Conservation (phyloP, 1,140 invertebrate genomes). For the Penaeus chinensis region DNA sequence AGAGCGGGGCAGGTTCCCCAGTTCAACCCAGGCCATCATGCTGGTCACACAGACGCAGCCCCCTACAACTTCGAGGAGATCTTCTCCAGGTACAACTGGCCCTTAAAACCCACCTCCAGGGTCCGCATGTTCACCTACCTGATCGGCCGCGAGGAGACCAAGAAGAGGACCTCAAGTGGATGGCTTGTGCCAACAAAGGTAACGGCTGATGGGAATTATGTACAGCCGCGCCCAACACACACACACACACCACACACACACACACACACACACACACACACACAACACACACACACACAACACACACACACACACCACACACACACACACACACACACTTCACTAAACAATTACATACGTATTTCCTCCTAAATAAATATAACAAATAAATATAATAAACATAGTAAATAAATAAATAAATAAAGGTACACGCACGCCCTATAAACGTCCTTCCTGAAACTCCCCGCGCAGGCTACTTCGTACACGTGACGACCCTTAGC, state of each 20-base stretch:
- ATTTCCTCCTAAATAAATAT: too few species aligned
- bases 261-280: too few species aligned
- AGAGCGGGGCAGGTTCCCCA: slow-evolving; percentile 78
- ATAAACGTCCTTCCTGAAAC: not conserved
- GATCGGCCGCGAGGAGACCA: slow-evolving; percentile 93
- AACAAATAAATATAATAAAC: too few species aligned
- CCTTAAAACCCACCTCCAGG: slow-evolving; percentile 82
- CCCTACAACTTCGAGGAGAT: slow-evolving; percentile 93
- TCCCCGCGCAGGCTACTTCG: slow-evolving; percentile 83
- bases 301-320: too few species aligned
- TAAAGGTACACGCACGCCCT: too few species aligned
- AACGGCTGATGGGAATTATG: slow-evolving; percentile 48
- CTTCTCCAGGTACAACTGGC: slow-evolving; percentile 89
- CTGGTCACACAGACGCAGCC: slow-evolving; percentile 96
- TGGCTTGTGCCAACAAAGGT: slow-evolving; percentile 97
- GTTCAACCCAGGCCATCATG: slow-evolving; percentile 99
- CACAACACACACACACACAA: not conserved
- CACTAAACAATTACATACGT: too few species aligned
- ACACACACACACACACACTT: too few species aligned
- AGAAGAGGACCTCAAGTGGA: slow-evolving; percentile 94
- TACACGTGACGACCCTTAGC: slow-evolving; percentile 87
- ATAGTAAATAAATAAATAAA: too few species aligned
- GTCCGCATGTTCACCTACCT: slow-evolving; percentile 98
- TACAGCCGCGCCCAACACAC: too few species aligned
- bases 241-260: not conserved